A percentile compares a stretch with the other conserved stretches of the same genome.
Conservation (phyloP, 1,140 invertebrate species). For the Drosophila lacertosa region DNA sequence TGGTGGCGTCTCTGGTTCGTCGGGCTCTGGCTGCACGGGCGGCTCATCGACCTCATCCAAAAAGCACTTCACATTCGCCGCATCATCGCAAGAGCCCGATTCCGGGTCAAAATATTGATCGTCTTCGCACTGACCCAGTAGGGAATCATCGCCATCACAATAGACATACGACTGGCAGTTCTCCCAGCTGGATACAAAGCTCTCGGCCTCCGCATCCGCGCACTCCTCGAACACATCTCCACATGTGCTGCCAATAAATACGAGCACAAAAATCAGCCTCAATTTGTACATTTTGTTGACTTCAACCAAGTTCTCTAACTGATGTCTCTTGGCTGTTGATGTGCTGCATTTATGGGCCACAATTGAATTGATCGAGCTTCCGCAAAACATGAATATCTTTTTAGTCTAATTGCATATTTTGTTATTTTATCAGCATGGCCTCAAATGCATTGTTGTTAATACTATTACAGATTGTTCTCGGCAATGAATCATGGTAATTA, state of each 20-base stretch:
- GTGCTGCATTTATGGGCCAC: constrained; percentile 55
- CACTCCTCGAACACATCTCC: constrained; percentile 69
- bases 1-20: neutral
- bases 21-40: constrained; percentile 7
- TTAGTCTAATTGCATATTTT: constrained; percentile 66
- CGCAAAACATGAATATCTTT: constrained; percentile 67
- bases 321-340: constrained; percentile 15
- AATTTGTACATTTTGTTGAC: constrained; percentile 54
- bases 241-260: neutral
- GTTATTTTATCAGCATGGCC: constrained; percentile 46
- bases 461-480: constrained; percentile 45
- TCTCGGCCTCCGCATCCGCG: constrained; percentile 34
- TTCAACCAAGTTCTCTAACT: constrained; percentile 46
- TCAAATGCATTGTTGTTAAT: constrained; percentile 35
- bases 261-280: constrained; percentile 22
- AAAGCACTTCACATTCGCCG: constrained; percentile 66
- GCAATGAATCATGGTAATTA: constrained; percentile 54
- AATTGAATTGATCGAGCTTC: neutral
- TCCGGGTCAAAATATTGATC: constrained; percentile 70
- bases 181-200: constrained; percentile 65
- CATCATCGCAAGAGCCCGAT: constrained; percentile 56
- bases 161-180: constrained; percentile 74
- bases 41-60: constrained; percentile 66
- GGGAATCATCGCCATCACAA: constrained; percentile 70
- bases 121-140: constrained; percentile 59